Evolutionary conservation across 2,888 invertebrate species (phyloP), one percentile per base, ranked within the genome.

Genomic region (Panzeria rudis): DNA sequence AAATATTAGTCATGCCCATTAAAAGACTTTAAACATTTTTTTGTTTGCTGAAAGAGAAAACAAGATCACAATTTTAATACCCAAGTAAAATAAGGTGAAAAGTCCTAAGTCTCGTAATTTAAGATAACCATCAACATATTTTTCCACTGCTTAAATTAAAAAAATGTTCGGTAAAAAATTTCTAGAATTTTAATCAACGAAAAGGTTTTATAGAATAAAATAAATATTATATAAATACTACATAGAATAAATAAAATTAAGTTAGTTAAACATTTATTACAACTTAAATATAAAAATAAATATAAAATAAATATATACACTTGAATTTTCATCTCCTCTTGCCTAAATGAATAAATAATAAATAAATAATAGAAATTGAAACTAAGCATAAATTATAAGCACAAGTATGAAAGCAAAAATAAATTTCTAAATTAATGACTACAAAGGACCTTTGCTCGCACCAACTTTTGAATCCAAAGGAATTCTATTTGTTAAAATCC

Each of bases 401-500:
- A 71, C 56, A 44, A 29, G 15, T 29, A 29, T 44, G 41, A 44
- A 75, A 61, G 35, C 20, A 25, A 59, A 47, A 79, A 62, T 68
- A 73, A 61, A 73, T 56, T 61, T 59, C 35, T 82, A 75, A 41
- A 76, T 75, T 82, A 82, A 85, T 85, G 85, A 85, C 85, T 85
- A 75, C 82, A 82, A 81, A n/a, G 54, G 59, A 80, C 29, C 68
- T 9, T 62, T 41, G 52, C 52, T 76, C 72, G 62, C 52, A 35
- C 59, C 72, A 20, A 13, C 13, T 20, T 11, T 38, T 11, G 50
- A 50, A 38, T 11, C 35, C 15, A 13, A 41, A 35, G 3, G 11
- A 47, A 9, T 54, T 59, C 13, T 23, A 11, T 56, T 29, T 54
- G 13, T 64, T 20, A 7, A 11, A 9, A 15, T 47, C 13, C 15